A percentile compares a stretch with the other conserved stretches of the same genome.
These are phyloP conservation scores for Oxyruncus cristatus DNA, from an alignment of 2,113 vertebrate species.

Conservation along the genomic window DNA sequence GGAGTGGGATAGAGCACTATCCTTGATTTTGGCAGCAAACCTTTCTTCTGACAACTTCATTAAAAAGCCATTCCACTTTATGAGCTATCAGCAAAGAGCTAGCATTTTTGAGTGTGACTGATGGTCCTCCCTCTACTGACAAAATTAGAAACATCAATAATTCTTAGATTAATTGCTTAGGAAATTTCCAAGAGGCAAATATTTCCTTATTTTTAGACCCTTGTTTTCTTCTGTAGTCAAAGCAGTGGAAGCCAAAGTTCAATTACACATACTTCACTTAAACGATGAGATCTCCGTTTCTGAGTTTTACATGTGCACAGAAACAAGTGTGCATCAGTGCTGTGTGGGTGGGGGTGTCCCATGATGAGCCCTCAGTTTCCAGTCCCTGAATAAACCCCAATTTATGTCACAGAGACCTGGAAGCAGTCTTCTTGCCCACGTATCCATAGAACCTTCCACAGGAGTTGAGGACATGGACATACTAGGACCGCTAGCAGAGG, in stretches of 20 bases:
- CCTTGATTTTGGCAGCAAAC: constrained; percentile 42
- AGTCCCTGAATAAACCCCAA: neutral
- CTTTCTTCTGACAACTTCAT: constrained; percentile 25
- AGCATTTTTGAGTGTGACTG: constrained; percentile 7
- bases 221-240: constrained; percentile 52
- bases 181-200: constrained; percentile 43
- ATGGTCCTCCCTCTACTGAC: neutral
- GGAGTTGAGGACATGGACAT: neutral
- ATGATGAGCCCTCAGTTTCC: neutral
- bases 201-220: constrained; percentile 57
- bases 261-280: neutral
- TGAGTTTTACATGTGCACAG: neutral
- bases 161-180: constrained; percentile 44
- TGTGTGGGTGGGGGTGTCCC: neutral
- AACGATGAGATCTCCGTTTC: neutral
- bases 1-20: constrained; percentile 6
- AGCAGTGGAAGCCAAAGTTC: constrained; percentile 38
- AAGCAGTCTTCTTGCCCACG: neutral
- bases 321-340: neutral
- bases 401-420: neutral
- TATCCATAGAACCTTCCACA: neutral
- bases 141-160: constrained; percentile 51
- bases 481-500: neutral
- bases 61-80: constrained; percentile 9
- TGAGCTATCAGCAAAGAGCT: constrained; percentile 14